Percentiles rank a stretch among this genome's conserved stretches.
Evolutionary conservation across 2,888 invertebrate genomes (phyloP).

Genomic region (Bedellia somnulentella): DNA sequence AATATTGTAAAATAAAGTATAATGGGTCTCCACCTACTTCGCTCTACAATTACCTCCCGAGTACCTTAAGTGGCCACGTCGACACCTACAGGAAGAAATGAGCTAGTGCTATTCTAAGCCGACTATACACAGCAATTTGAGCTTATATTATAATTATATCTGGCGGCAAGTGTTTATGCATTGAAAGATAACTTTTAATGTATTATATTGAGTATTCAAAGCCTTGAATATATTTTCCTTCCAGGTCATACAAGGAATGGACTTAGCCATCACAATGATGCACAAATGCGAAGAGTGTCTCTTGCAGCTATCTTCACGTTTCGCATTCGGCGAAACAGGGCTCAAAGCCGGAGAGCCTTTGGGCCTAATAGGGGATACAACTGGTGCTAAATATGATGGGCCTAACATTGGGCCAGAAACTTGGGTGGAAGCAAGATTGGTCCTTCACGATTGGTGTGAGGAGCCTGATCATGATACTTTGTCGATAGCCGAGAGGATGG

Average conservation of each 20-base stretch:
- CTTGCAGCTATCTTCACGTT: slow-evolving; percentile 73
- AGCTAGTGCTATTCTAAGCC: too few relatives aligned
- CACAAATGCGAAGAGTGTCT: slow-evolving; percentile 76
- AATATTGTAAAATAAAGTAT: too few relatives aligned
- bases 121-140: too few relatives aligned
- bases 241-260: slow-evolving; percentile 75
- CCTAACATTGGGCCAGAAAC: slow-evolving; percentile 68
- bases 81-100: too few relatives aligned
- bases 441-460: slow-evolving; percentile 67
- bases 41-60: too few relatives aligned
- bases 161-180: too few relatives aligned
- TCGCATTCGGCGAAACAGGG: slow-evolving; percentile 81
- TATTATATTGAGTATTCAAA: too few relatives aligned
- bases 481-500: slow-evolving; percentile 67
- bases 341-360: slow-evolving; percentile 50
- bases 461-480: slow-evolving; percentile 71
- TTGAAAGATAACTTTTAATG: too few relatives aligned
- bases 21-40: too few relatives aligned
- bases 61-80: too few relatives aligned
- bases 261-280: slow-evolving; percentile 85
- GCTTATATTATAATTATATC: too few relatives aligned
- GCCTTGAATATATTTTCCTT: too few relatives aligned
- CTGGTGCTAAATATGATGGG: slow-evolving; percentile 30
- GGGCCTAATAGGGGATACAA: slow-evolving; percentile 32
- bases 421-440: slow-evolving; percentile 69